These are phyloP conservation scores for Papilio elwesi DNA, from an alignment of 2,888 invertebrate species.

Conservation along the genomic window DNA sequence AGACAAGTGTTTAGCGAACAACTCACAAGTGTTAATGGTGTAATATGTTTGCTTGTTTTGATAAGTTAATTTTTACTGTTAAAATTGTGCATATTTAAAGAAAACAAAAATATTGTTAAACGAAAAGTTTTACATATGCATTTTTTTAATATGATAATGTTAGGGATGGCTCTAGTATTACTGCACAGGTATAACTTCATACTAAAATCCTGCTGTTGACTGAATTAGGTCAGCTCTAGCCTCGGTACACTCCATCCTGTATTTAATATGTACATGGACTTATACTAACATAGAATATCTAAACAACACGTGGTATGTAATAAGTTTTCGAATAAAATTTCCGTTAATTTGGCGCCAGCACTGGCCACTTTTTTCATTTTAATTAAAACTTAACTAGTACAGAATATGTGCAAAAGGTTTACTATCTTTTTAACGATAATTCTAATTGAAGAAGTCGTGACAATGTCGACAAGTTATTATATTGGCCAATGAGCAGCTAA, in stretches of 20 bases:
- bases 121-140: no score
- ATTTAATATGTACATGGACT: conserved; percentile 2
- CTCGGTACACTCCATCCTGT: background rate
- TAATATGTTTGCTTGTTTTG: background rate
- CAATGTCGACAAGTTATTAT: background rate
- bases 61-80: background rate
- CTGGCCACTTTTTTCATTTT: background rate
- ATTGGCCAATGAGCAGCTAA: no score
- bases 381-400: background rate
- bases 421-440: background rate
- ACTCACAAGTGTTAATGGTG: no score
- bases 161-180: background rate
- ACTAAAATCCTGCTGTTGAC: conserved; percentile 3
- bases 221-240: conserved; percentile 13
- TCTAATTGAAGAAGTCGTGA: background rate
- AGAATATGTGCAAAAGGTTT: background rate
- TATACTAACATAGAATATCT: conserved; percentile 10
- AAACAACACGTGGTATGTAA: conserved; percentile 14
- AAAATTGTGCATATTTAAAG: background rate
- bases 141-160: background rate
- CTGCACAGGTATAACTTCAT: no score
- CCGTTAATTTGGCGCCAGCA: background rate
- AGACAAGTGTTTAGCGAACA: no score
- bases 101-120: background rate
- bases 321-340: conserved; percentile 1